Conservation (phyloP, 2,888 invertebrate genomes). For the Phalera bucephala region DNA sequence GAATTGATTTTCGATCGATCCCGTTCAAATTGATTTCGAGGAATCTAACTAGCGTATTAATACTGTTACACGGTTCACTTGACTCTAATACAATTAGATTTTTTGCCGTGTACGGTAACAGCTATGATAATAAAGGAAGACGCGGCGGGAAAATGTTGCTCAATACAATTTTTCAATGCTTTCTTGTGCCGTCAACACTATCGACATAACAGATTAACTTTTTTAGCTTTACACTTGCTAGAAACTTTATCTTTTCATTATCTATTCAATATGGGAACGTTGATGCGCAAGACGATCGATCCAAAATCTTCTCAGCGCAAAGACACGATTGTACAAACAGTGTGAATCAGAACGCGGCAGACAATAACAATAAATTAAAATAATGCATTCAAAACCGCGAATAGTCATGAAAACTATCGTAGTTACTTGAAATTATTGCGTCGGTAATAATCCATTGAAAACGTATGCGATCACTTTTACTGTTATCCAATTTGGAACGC, state of each 20-base stretch:
- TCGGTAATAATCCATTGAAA: conserved; percentile 66
- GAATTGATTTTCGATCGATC: conserved; percentile 70
- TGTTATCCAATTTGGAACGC: conserved; percentile 81
- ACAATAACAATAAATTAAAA: conserved; percentile 53
- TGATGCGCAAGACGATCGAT: conserved; percentile 16
- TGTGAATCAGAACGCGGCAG: conserved; percentile 31
- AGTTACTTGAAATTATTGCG: conserved; percentile 40
- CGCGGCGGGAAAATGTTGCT: conserved; percentile 28
- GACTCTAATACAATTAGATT: conserved; percentile 50
- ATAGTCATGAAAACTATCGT: conserved; percentile 60
- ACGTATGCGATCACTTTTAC: conserved; percentile 80
- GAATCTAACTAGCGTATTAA: conserved; percentile 54
- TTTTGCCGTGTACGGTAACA: conserved; percentile 38
- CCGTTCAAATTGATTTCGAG: conserved; percentile 64
- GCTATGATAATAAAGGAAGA: conserved; percentile 31
- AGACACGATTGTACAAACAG: conserved; percentile 8
- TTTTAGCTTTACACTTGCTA: conserved; percentile 3
- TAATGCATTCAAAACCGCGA: conserved; percentile 56
- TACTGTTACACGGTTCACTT: conserved; percentile 55
- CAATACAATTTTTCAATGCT: conserved; percentile 27
- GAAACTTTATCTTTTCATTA: conserved; percentile 18
- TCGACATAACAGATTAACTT: background rate
- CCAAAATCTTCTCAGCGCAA: conserved; percentile 15
- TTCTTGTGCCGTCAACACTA: conserved; percentile 11
- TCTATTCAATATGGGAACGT: conserved; percentile 18